Evolutionary conservation across 35 echinoderm and acorn worm species (phyloP).

Genomic region (Antedon bifida): DNA sequence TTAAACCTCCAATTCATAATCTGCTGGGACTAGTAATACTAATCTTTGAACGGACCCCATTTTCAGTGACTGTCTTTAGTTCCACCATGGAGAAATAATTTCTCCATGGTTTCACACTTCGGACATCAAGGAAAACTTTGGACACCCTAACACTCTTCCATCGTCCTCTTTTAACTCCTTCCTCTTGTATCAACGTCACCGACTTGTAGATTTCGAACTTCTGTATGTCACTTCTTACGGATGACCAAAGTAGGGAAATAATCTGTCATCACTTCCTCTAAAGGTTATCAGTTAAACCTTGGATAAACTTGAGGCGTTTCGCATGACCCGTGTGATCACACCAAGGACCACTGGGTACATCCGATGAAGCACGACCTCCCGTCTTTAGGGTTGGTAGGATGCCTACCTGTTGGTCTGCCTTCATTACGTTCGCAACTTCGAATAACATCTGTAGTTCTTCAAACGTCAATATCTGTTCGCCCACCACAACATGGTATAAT

Average conservation of each 20-base stretch:
- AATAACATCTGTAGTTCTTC: constrained; percentile 4
- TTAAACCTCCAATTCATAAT: not conserved
- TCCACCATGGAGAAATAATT: no score
- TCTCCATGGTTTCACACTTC: no score
- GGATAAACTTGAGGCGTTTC: not conserved
- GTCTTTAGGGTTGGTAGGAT: no score
- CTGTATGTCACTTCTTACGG: not conserved
- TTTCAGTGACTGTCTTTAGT: constrained; percentile 3
- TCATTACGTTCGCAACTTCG: not conserved
- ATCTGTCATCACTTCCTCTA: not conserved
- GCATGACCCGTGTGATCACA: not conserved
- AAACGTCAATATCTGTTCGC: no score
- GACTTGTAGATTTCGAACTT: not conserved
- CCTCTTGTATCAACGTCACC: constrained; percentile 18
- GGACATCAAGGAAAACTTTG: constrained; percentile 2
- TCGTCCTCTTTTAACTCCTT: not conserved
- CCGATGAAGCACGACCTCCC: not conserved
- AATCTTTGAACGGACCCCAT: constrained; percentile 8
- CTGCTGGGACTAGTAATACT: constrained; percentile 2
- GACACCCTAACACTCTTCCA: constrained; percentile 6
- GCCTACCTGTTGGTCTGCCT: no score
- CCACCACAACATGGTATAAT: no score
- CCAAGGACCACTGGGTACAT: not conserved
- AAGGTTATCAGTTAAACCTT: not conserved
- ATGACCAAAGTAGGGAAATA: not conserved